Percentiles rank a stretch among this genome's conserved stretches.
Evolutionary conservation across 2,797 vertebrate genomes (phyloP).

Genomic region (Sternotherus odoratus): DNA sequence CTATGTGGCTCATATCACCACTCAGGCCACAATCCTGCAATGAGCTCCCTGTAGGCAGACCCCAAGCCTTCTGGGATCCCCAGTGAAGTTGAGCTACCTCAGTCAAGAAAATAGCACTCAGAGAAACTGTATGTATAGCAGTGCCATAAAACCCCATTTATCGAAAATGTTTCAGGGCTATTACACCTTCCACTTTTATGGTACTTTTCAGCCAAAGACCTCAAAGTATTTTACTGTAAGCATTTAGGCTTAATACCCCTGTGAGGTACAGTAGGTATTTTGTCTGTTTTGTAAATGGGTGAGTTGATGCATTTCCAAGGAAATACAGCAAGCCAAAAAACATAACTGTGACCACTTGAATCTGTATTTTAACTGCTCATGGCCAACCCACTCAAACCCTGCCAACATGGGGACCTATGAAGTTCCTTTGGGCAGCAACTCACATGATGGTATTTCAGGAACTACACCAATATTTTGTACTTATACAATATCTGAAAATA

Average conservation of each 20-base stretch:
- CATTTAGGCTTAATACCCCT: not conserved
- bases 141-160: not conserved
- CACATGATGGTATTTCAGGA: not conserved
- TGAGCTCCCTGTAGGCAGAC: not conserved
- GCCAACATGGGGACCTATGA: not conserved
- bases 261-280: not conserved
- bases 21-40: not conserved
- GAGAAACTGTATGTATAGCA: not conserved
- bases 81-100: not conserved
- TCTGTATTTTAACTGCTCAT: not conserved
- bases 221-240: not conserved
- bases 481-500: not conserved
- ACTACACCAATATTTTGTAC: not conserved
- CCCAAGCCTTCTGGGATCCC: not conserved
- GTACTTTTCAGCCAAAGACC: not conserved
- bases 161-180: not conserved
- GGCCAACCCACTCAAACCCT: not conserved
- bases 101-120: constrained; percentile 32
- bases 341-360: not conserved
- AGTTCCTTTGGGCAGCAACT: not conserved
- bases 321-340: not conserved
- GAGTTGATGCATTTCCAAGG: not conserved
- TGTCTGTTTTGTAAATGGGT: not conserved
- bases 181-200: not conserved
- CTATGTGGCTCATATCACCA: not conserved